phyloP scores from a whole-genome alignment of 2,888 invertebrate genomes.

The Lissocephala sabroskyi region DNA sequence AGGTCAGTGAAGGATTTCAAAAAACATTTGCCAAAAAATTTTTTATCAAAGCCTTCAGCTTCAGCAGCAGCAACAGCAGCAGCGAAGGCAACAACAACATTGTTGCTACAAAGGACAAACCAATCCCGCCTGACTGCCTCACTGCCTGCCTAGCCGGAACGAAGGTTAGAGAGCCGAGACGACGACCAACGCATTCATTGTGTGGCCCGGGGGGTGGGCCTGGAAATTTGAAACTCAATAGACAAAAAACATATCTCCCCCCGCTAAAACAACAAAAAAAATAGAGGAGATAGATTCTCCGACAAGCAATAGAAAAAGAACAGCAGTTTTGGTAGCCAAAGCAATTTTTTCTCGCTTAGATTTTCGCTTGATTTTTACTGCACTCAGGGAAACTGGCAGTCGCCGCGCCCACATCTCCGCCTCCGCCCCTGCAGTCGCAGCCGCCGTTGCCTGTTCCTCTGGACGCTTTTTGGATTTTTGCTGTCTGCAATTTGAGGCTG shows the following conservation, averaged over 20 bases:
- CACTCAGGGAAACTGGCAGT: slow-evolving; percentile 41
- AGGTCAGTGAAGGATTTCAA: no score
- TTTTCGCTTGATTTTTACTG: slow-evolving; percentile 62
- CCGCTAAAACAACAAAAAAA: slow-evolving; percentile 11
- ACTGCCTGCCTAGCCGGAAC: slow-evolving; percentile 14
- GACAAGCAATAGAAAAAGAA: slow-evolving; percentile 62
- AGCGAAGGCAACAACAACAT: slow-evolving; percentile 21
- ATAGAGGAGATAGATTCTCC: slow-evolving; percentile 28
- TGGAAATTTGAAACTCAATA: slow-evolving; percentile 64
- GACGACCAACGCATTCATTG: slow-evolving; percentile 48
- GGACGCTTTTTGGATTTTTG: slow-evolving; percentile 51
- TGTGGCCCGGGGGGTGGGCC: slow-evolving; percentile 26
- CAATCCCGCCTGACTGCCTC: slow-evolving; percentile 5
- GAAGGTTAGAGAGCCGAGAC: no score
- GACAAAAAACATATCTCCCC: slow-evolving; percentile 43
- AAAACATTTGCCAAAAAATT: slow-evolving; percentile 57
- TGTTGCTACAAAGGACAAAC: slow-evolving; percentile 15
- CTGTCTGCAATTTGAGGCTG: slow-evolving; percentile 51
- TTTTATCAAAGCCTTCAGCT: slow-evolving; percentile 65
- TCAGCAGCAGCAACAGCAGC: slow-evolving; percentile 24
- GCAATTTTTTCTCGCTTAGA: slow-evolving; percentile 14
- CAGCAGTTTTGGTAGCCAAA: slow-evolving; percentile 28
- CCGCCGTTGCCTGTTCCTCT: not conserved
- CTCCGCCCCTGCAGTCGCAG: slow-evolving; percentile 13
- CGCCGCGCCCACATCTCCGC: slow-evolving; percentile 15